Evolutionary conservation across 2,113 vertebrate species (phyloP).

Genomic region (Atlantisia rogersi): DNA sequence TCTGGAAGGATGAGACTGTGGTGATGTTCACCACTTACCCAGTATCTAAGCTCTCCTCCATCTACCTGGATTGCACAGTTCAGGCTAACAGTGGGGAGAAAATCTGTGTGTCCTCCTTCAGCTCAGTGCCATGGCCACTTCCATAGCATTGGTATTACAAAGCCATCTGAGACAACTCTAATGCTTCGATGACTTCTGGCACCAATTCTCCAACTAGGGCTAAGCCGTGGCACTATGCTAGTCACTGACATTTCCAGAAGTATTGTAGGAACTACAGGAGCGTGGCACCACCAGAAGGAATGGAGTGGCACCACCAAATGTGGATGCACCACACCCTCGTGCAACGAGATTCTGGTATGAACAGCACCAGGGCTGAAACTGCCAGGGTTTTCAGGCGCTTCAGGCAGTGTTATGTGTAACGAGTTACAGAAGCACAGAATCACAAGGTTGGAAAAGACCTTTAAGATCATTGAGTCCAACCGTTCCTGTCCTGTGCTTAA

Average conservation of each 20-base stretch:
- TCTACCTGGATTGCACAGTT: background rate
- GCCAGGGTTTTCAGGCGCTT: background rate
- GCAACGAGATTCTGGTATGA: background rate
- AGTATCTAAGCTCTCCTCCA: background rate
- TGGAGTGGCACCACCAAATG: no score
- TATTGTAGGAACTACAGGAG: rapidly evolving
- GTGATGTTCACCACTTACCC: background rate
- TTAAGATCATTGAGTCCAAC: no score
- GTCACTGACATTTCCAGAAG: background rate
- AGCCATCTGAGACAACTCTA: background rate
- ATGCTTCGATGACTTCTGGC: background rate
- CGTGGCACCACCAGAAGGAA: background rate
- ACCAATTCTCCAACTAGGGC: background rate
- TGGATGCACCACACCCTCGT: rapidly evolving
- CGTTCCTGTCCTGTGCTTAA: no score
- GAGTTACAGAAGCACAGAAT: background rate
- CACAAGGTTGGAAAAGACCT: no score
- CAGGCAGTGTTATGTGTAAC: background rate
- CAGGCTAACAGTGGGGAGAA: background rate
- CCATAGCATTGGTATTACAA: background rate
- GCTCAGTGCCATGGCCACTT: background rate
- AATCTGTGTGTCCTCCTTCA: background rate
- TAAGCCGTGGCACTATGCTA: background rate
- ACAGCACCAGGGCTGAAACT: background rate
- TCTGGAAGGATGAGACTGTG: background rate